A percentile compares a stretch with the other conserved stretches of the same genome.
These are phyloP conservation scores for Timandra comae DNA, from an alignment of 2,888 invertebrate species.

Conservation along the genomic window DNA sequence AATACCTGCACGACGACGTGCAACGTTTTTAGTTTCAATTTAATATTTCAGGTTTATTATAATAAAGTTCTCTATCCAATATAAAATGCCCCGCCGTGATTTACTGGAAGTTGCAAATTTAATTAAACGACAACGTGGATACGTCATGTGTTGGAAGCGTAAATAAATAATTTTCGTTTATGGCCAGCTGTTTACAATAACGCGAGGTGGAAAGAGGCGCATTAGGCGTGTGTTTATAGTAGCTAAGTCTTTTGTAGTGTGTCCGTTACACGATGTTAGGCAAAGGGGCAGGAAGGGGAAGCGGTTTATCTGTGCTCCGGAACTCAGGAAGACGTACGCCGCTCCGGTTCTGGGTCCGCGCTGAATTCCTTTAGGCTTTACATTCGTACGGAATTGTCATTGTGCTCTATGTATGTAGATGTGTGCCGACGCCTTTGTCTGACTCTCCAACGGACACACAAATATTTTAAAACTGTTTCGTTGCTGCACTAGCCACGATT, in stretches of 20 bases:
- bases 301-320: constrained; percentile 73
- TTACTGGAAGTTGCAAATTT: constrained; percentile 11
- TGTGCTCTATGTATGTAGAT: constrained; percentile 26
- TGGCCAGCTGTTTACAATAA: constrained; percentile 22
- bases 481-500: too few relatives aligned
- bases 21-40: constrained; percentile 13
- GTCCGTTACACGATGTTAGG: constrained; percentile 67
- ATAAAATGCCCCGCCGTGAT: constrained; percentile 5
- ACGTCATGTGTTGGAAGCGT: constrained; percentile 8
- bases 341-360: constrained; percentile 41
- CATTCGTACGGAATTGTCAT: constrained; percentile 51
- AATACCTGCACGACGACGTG: constrained; percentile 2
- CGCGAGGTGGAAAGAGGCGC: constrained; percentile 41
- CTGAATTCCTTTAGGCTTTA: constrained; percentile 63
- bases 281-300: constrained; percentile 72
- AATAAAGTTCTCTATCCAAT: constrained; percentile 6
- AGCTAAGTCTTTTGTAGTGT: constrained; percentile 60
- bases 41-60: constrained; percentile 13
- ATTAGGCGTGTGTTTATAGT: constrained; percentile 47
- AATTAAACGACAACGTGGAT: constrained; percentile 8
- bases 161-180: constrained; percentile 20
- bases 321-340: constrained; percentile 69
- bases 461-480: constrained; percentile 14
- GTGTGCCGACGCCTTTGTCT: constrained; percentile 20
- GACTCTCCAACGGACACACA: constrained; percentile 16